Evolutionary conservation across 2,797 vertebrate genomes (phyloP).

Genomic region (Dromococcyx pavoninus): DNA sequence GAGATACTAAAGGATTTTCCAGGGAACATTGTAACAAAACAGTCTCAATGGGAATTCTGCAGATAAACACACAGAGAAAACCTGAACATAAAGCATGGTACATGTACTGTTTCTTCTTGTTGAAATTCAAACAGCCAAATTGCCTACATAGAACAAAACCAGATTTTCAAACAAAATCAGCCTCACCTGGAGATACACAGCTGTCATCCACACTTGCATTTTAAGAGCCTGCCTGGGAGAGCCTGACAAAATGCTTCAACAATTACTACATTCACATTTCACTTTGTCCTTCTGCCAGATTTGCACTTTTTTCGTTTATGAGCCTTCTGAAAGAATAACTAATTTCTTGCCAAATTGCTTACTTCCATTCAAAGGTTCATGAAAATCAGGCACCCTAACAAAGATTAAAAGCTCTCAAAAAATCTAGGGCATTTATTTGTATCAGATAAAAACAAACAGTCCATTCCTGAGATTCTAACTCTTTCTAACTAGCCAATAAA

Average conservation of each 20-base stretch:
- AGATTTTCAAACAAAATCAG: conserved; percentile 20
- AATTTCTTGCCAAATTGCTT: not conserved
- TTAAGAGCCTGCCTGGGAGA: conserved; percentile 28
- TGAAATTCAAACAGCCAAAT: conserved; percentile 38
- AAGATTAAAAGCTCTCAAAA: not conserved
- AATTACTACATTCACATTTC: not conserved
- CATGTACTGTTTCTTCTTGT: not conserved
- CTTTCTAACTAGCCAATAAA: not conserved
- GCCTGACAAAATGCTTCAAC: not conserved
- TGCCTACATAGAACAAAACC: conserved; percentile 22
- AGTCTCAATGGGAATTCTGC: conserved; percentile 34
- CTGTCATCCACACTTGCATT: conserved; percentile 23
- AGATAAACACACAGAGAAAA: not conserved
- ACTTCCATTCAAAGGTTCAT: not conserved
- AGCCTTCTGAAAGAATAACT: not conserved
- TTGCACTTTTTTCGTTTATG: not conserved
- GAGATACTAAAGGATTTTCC: conserved; percentile 49
- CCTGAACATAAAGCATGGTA: not conserved
- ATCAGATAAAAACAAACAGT: not conserved
- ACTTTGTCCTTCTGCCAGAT: conserved; percentile 14
- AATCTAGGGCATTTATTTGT: not conserved
- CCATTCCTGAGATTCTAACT: not conserved
- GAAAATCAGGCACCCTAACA: not conserved
- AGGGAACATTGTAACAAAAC: not conserved
- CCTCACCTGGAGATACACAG: conserved; percentile 54